These are phyloP conservation scores for Pseudonaja textilis DNA, from an alignment of 2,113 vertebrate genomes.

Conservation along the genomic window DNA sequence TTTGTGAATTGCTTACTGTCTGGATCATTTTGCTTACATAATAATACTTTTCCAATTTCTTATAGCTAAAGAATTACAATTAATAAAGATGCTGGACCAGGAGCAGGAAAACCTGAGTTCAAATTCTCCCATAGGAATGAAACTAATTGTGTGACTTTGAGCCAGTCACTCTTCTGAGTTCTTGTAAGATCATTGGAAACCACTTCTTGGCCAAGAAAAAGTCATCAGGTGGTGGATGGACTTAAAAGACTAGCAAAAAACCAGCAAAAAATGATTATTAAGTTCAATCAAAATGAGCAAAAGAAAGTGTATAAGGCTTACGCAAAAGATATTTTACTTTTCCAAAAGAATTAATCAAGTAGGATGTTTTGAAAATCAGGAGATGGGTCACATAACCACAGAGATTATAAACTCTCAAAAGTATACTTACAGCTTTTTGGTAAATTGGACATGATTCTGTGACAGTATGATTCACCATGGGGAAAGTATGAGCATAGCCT, in stretches of 20 bases:
- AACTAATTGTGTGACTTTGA: not conserved
- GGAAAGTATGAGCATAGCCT: not conserved
- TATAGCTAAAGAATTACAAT: not conserved
- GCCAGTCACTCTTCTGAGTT: not conserved
- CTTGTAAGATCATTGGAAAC: not conserved
- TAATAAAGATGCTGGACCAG: not conserved
- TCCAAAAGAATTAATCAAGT: not conserved
- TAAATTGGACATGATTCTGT: not conserved
- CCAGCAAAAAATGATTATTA: not conserved
- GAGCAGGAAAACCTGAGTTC: not conserved
- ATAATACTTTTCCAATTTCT: too few species aligned
- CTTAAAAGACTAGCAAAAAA: not conserved
- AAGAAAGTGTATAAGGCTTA: not conserved
- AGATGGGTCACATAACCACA: not conserved
- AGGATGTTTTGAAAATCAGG: not conserved
- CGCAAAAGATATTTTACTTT: not conserved
- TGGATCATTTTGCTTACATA: too few species aligned
- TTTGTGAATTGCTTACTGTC: too few species aligned
- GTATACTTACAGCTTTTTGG: not conserved
- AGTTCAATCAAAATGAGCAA: not conserved
- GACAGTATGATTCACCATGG: not conserved
- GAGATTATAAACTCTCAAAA: not conserved
- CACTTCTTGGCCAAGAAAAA: not conserved
- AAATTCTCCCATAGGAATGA: not conserved
- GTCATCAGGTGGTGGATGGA: not conserved